Evolutionary conservation across 2,113 vertebrate genomes (phyloP), one percentile per base, ranked within the genome.

Genomic region (Megaptera novaeangliae): DNA sequence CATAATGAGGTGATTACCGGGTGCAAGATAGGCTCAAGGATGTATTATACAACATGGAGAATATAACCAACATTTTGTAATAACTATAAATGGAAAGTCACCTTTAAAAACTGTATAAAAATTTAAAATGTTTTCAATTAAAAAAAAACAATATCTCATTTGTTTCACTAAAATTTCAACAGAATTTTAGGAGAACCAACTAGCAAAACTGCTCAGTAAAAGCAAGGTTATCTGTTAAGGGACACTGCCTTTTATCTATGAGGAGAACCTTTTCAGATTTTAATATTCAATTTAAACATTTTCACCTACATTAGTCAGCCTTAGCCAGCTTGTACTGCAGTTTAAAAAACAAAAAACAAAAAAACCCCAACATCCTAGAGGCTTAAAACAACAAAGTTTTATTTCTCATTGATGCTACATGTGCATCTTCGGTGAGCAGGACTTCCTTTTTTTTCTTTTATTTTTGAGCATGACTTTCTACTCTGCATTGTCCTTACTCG

Each of bases 131-230:
- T 69, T 72, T 69, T 44, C 14, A 72, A 72, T 41, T 27, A 55
- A 78, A 23, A 72, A 23, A 23, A 55, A 23, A 49, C 12, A 85
- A 2, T 55, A 39, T 15, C 13, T 81, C 36, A 66, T 86, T 85
- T 88, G 71, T 72, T 80, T 59, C 57, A 71, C 29, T 94, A 82
- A 89, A 52, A 75, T 86, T 85, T 82, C 80, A 92, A 44, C 31
- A 96, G 29, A 96, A 74, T 59, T 63, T 44, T 57, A 10, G 80
- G 90, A 96, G 59, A 88, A 75, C 14, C 17, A 68, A 27, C 21
- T 31, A 66, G 46, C 44, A 25, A 27, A 52, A 52, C 2, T 29
- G 8, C 10, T 77, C 59, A 41, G 41, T 34, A n/a, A 93, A 66
- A 92, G 15, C 31, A 92, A 55, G 34, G 39, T 64, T 69, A 55